A percentile compares a stretch with the other conserved stretches of the same genome.
Evolutionary conservation across 2,797 vertebrate species (phyloP).

Genomic region (Sebastes glaucus): DNA sequence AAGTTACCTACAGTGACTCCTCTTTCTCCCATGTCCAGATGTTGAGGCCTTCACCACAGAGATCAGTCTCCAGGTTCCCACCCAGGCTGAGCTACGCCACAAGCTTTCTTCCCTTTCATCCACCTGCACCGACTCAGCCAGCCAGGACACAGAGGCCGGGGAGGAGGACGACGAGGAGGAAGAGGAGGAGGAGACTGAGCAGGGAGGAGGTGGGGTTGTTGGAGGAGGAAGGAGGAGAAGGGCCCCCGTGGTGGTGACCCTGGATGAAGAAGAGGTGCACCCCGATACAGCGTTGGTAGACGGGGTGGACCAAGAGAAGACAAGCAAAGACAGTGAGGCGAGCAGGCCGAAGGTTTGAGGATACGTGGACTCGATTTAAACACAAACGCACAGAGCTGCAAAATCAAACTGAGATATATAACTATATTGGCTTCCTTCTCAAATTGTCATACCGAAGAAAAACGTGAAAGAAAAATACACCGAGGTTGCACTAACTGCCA

Average conservation of each 20-base stretch:
- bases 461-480: not conserved
- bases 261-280: conserved; percentile 88
- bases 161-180: conserved; percentile 80
- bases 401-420: conserved; percentile 26
- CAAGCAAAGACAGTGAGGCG: conserved; percentile 63
- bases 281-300: conserved; percentile 85
- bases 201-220: conserved; percentile 62
- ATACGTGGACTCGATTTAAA: conserved; percentile 36
- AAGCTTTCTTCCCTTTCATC: conserved; percentile 87
- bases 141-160: conserved; percentile 85
- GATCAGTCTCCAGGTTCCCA: conserved; percentile 90
- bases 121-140: conserved; percentile 83
- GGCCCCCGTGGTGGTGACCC: conserved; percentile 64
- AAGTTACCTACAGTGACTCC: not conserved
- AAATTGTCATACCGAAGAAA: conserved; percentile 20
- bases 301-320: conserved; percentile 42
- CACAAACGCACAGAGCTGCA: conserved; percentile 36
- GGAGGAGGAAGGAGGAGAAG: conserved; percentile 49
- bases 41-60: conserved; percentile 80
- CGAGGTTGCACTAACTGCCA: conserved; percentile 64
- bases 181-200: conserved; percentile 71
- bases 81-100: conserved; percentile 83
- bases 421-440: conserved; percentile 39
- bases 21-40: conserved; percentile 80
- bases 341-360: conserved; percentile 60